Base-by-base conservation (phyloP, 35 echinoderm and acorn worm genomes). In the Ophiothrix spiculata region DNA sequence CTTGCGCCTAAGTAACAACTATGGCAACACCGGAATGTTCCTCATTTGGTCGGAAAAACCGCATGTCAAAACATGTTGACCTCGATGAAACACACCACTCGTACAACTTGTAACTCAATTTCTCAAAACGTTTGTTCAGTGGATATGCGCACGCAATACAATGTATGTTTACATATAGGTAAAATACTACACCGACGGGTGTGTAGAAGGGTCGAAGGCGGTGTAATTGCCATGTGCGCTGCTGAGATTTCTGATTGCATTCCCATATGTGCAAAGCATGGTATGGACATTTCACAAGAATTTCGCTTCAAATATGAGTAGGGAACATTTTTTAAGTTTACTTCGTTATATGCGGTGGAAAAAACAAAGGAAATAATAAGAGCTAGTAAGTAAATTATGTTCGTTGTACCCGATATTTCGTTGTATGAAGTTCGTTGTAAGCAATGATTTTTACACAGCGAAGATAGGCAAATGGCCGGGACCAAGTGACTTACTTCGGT, bases 321-420 rank as follows among this genome's bases (percentile, higher is more conserved):
- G 25, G 60, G 8, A 69, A 69, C 1, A 25, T 2, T 2, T 69
- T 69, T n/a, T 10, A 25, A 69, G 60, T 69, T 25, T 69, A 69
- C 60, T 69, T 69, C 60, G 60, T 69, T 12, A 69, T 69, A 69
- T 69, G 4, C 23, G 60, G 25, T 69, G 60, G 25, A 69, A 69
- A n/a, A 69, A 69, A 69, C 60, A 69, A 15, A 25, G 60, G 17
- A 69, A 69, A 25, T 69, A 69, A 69, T 69, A 69, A 69, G 60
- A 69, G 2, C 10, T 6, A 2, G 60, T 25, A 28, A 69, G 60
- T 2, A 1, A 69, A 69, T 12, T 10, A 25, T 15, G 60, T 69
- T 69, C 60, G 60, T 69, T 15, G 25, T 69, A 69, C 29, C 4
- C 23, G 60, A 69, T 69, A 69, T 15, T 69, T 69, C 25, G 60